Base-by-base conservation (phyloP, 2,888 invertebrate genomes). In the Cryptocephalus primarius region DNA sequence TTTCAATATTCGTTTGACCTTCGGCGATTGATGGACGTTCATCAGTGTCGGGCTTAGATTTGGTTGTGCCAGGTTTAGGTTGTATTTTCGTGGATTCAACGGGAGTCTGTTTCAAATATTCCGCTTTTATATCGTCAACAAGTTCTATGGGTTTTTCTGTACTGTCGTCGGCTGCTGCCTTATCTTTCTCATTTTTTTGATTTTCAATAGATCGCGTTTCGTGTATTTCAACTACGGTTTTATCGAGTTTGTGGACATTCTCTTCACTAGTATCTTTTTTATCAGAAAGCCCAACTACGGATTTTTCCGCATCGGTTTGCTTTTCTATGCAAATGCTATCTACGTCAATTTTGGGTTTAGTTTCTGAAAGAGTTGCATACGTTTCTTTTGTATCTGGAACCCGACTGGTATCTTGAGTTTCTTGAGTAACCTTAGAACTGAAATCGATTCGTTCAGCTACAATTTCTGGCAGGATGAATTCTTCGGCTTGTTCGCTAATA, bases 1-100 rank as follows among this genome's bases (percentile, higher is more conserved):
- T 65, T 58, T 71, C 67, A 10, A 71, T 70, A 48, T 70, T 68
- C 33, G 63, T 65, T 43, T 70, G 65, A 56, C 69, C 68, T 51
- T 69, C 68, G 22, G 22, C 22, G 22, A 22, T 22, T 22, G 67
- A 69, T 56, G 64, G 62, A 9, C 64, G 58, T 47, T 65, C 61
- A 50, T 70, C 70, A 8, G 69, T 69, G 14, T 63, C 55, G 22
- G 2, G 22, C 6, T 22, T 22, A 22, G 22, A 22, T 22, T 22
- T 22, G 22, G 22, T 22, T 22, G 22, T 22, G 22, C 6, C 22
- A 22, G 22, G 22, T 22, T 22, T 22, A 22, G 22, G 22, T 22
- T 22, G 2, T 4, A 6, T 22, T 22, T 22, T 22, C 42, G 58
- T 48, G 4, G 69, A 67, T 56, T 67, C 67, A 0, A 68, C 67